Percentiles rank a stretch among this genome's conserved stretches.
These are phyloP conservation scores for Drosophila vallismaia DNA, from an alignment of 2,888 invertebrate genomes.

Conservation along the genomic window DNA sequence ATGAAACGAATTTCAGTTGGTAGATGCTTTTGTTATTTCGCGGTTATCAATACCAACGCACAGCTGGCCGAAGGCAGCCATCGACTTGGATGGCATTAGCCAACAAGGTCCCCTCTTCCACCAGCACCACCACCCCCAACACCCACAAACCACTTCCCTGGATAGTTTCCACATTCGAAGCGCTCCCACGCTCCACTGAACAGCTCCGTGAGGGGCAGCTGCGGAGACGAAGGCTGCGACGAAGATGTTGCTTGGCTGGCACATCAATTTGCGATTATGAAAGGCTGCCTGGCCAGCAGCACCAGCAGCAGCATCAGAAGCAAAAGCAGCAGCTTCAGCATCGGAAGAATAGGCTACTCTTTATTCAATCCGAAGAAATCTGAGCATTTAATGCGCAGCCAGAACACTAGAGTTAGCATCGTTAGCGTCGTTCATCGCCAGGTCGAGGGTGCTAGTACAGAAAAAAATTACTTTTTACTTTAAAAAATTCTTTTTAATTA, in stretches of 20 bases:
- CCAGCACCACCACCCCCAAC: background rate
- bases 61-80: constrained; percentile 65
- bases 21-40: constrained; percentile 71
- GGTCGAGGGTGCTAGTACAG: constrained; percentile 27
- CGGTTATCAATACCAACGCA: constrained; percentile 70
- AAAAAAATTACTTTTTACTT: background rate
- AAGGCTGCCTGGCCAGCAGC: constrained; percentile 72
- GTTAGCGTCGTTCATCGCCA: constrained; percentile 55
- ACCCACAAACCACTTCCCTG: constrained; percentile 18
- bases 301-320: constrained; percentile 40
- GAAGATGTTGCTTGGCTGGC: constrained; percentile 61
- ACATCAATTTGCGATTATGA: constrained; percentile 78
- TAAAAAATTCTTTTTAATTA: too few species aligned
- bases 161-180: constrained; percentile 65
- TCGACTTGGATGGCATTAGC: constrained; percentile 58
- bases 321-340: constrained; percentile 43
- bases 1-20: constrained; percentile 55
- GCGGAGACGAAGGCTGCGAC: constrained; percentile 44
- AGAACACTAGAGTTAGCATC: constrained; percentile 55
- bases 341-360: constrained; percentile 65
- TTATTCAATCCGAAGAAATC: constrained; percentile 76
- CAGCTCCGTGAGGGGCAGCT: constrained; percentile 40
- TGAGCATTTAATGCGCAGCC: constrained; percentile 71
- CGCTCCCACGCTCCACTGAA: constrained; percentile 77
- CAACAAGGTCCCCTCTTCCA: constrained; percentile 49